Percentiles rank a stretch among this genome's conserved stretches.
Conservation (phyloP, 2,113 vertebrate genomes). For the Spilogale gracilis region DNA sequence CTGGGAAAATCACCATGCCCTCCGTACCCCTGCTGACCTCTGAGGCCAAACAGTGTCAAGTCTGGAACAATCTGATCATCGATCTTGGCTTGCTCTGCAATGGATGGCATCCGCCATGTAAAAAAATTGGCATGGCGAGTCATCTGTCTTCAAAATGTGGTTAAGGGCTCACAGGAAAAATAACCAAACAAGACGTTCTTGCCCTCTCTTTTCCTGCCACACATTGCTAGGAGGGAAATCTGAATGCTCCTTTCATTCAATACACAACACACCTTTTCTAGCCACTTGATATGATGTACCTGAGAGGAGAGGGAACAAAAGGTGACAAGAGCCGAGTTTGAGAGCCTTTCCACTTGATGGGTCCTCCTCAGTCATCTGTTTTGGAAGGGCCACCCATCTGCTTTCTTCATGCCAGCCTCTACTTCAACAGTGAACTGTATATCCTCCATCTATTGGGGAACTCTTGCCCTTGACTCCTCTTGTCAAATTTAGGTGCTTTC, state of each 20-base stretch:
- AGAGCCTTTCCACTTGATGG: neutral
- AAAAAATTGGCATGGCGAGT: slow-evolving; percentile 20
- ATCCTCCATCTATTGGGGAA: neutral
- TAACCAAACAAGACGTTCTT: neutral
- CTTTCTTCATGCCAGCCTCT: neutral
- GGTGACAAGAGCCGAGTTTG: neutral
- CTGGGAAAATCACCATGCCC: accelerated
- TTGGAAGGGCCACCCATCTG: neutral
- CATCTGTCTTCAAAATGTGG: slow-evolving; percentile 16
- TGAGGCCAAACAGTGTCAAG: neutral
- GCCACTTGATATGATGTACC: neutral
- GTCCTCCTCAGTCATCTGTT: neutral
- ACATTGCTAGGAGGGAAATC: neutral
- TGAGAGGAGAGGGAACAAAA: neutral
- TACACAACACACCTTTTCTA: neutral
- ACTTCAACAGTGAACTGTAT: neutral
- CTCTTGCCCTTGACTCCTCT: neutral
- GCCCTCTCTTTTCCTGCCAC: neutral
- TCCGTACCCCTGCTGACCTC: slow-evolving; percentile 19
- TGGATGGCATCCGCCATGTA: neutral
- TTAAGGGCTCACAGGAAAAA: slow-evolving; percentile 4
- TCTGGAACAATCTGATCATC: slow-evolving; percentile 24
- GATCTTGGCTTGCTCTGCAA: neutral
- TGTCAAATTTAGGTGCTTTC: neutral
- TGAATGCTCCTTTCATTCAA: neutral